Percentiles rank a stretch among this genome's conserved stretches.
Conservation (phyloP, 2,888 invertebrate species). For the Tipula helvola region DNA sequence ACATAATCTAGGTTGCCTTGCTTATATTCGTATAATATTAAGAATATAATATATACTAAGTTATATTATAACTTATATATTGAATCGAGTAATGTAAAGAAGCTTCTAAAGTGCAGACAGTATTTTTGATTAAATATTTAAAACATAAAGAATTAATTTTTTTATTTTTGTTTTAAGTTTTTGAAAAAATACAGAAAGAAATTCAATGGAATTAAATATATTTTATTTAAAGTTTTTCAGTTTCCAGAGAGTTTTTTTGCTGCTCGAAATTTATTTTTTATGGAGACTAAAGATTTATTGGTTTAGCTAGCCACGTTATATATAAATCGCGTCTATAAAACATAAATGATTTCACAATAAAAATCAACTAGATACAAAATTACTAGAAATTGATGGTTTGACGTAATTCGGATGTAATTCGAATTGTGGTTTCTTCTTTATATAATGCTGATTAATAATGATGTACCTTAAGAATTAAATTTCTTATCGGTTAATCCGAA, state of each 20-base stretch:
- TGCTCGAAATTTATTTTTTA: background rate
- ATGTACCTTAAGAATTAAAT: too few species aligned
- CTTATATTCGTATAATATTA: background rate
- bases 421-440: too few species aligned
- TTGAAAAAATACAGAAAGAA: background rate
- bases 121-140: background rate
- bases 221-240: background rate
- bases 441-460: too few species aligned
- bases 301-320: too few species aligned
- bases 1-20: too few species aligned
- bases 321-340: background rate
- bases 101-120: background rate
- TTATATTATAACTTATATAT: background rate
- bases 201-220: background rate
- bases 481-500: too few species aligned
- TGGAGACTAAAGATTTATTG: background rate
- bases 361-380: background rate
- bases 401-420: too few species aligned
- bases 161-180: background rate
- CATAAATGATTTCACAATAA: background rate
- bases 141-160: background rate
- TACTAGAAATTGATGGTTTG: too few species aligned
- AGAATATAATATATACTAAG: too few species aligned
- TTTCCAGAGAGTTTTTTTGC: background rate
- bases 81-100: background rate